Base-by-base conservation (phyloP, 92 coral and sea anemone genomes). In the Phymanthus crucifer region DNA sequence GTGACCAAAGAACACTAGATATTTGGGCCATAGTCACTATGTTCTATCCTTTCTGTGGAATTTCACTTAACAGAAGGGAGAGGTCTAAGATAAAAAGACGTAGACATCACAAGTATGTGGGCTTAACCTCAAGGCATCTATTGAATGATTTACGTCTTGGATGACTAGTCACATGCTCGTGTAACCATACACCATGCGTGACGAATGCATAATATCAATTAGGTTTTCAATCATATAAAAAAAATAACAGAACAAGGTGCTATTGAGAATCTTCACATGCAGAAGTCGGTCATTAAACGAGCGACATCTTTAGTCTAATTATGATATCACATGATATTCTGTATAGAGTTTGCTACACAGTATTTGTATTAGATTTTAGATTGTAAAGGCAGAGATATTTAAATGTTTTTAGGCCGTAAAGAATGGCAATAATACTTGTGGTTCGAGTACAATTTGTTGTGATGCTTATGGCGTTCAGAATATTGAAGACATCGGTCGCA, bases 101-200 rank as follows among this genome's bases (percentile, higher is more conserved):
- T 43, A 6, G 48, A 43, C 14, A 43, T 43, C 14, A 14, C 10
- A 43, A 11, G 48, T 43, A 43, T 43, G 48, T 43, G 48, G 48
- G 48, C 48, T 43, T 43, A 43, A 43, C 48, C 48, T 43, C 48
- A 43, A 43, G 14, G n/a, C 48, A 3, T 10, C 13, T 43, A 43
- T 2, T 43, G 48, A 6, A 43, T 43, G 48, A 43, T 0, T 43
- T 43, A 43, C 48, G 48, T 10, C 14, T 43, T 11, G 10, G 5
- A n/a, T 38, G 45, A 6, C 45, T 6, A 43, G 16, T 43, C 16
- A 43, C 48, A 43, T 0, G 14, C 10, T 6, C 48, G n/a, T 54
- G 64, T 54, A 54, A 19, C 27, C 64, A 54, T 54, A 54, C 11
- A 54, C 64, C 64, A 54, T 54, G 64, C 64, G 64, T 54, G 64